Evolutionary conservation across 2,113 vertebrate species (phyloP).

Genomic region (Cryptotis parvus): DNA sequence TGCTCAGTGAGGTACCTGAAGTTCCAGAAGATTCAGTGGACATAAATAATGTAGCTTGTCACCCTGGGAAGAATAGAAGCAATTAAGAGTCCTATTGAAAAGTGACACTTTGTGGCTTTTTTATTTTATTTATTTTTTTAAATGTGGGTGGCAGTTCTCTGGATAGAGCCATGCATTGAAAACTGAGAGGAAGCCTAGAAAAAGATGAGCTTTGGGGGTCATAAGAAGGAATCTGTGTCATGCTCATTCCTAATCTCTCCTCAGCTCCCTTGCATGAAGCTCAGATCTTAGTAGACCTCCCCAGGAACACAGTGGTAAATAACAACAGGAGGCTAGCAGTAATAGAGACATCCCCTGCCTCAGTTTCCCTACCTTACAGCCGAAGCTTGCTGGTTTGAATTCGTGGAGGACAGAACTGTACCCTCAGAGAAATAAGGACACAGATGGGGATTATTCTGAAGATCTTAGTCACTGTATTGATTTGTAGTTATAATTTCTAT

Average conservation of each 20-base stretch:
- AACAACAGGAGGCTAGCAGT: background rate
- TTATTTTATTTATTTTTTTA: background rate
- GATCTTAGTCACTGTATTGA: background rate
- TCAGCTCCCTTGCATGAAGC: background rate
- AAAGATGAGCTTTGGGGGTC: background rate
- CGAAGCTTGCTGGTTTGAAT: background rate
- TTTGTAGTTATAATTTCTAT: background rate
- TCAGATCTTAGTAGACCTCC: background rate
- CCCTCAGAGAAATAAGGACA: background rate
- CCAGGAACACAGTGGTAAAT: background rate
- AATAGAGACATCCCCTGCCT: background rate
- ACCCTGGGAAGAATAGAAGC: background rate
- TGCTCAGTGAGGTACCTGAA: background rate
- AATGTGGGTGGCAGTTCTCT: background rate
- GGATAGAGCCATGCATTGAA: background rate
- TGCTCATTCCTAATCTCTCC: background rate
- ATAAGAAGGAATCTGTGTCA: background rate
- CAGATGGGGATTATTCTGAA: background rate
- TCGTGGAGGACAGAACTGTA: background rate
- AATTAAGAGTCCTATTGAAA: background rate
- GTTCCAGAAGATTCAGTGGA: background rate
- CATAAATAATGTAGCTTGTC: background rate
- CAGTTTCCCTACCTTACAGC: background rate
- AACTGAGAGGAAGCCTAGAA: background rate
- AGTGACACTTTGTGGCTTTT: background rate